These are phyloP conservation scores for Teinopalpus imperialis DNA, from an alignment of 2,888 invertebrate genomes.

Conservation along the genomic window DNA sequence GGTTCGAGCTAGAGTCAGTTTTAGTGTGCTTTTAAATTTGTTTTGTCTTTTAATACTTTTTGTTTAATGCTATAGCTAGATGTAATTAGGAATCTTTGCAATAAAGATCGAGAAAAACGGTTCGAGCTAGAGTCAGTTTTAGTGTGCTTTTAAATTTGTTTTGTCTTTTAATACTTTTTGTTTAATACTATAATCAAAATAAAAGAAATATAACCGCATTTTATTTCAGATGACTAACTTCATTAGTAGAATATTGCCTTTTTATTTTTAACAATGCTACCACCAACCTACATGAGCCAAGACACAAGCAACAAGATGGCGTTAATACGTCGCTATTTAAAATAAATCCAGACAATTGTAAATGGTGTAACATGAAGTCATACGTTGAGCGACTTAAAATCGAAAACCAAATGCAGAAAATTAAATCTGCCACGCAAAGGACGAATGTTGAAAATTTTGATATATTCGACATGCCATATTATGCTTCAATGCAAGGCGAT, in stretches of 20 bases:
- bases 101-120: no score
- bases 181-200: no score
- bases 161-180: no score
- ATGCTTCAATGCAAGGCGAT: not conserved
- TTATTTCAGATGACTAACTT: not conserved
- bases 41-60: no score
- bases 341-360: conserved; percentile 23
- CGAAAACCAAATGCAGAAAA: conserved; percentile 1
- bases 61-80: no score
- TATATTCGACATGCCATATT: conserved; percentile 13
- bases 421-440: not conserved
- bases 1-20: no score
- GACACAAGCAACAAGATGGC: conserved; percentile 5
- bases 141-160: no score
- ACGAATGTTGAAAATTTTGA: conserved; percentile 1
- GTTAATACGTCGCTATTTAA: conserved; percentile 9
- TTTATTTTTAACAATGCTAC: conserved; percentile 7
- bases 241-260: not conserved
- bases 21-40: no score
- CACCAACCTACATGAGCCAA: not conserved
- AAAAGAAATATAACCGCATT: no score
- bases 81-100: no score
- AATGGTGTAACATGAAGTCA: conserved; percentile 33
- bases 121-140: no score
- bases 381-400: conserved; percentile 14